Conservation (phyloP, 2,113 vertebrate genomes). For the Anhinga rufa region DNA sequence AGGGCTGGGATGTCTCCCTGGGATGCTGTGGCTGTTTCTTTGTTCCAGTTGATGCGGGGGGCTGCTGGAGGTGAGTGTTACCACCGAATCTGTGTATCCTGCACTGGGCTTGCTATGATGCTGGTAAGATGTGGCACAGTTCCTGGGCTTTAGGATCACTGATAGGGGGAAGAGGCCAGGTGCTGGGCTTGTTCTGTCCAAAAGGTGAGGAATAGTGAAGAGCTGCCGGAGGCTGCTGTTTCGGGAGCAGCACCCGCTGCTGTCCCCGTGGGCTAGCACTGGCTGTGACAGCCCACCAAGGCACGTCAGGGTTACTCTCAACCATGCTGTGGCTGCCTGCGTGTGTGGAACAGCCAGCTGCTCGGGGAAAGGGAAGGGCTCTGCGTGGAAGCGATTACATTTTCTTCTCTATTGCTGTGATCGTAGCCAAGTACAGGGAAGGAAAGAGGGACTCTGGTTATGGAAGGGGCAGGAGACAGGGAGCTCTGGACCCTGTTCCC, state of each 20-base stretch:
- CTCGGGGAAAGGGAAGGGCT: not conserved
- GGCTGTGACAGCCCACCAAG: not conserved
- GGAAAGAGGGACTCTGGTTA: not conserved
- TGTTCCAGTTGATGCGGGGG: not conserved
- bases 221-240: not conserved
- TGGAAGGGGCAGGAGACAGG: not conserved
- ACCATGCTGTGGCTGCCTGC: not conserved
- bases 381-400: rapidly evolving
- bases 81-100: not conserved
- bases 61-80: conserved; percentile 14
- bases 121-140: not conserved
- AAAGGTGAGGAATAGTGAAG: not conserved
- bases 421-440: not conserved
- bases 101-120: not conserved
- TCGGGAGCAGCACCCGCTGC: not conserved
- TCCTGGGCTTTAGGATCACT: not conserved
- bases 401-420: rapidly evolving
- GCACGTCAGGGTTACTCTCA: not conserved
- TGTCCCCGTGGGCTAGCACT: not conserved
- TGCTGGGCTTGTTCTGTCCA: not conserved
- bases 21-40: not conserved
- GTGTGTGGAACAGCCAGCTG: not conserved
- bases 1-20: not conserved
- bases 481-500: not conserved
- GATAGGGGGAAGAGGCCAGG: not conserved